Evolutionary conservation across 2,888 invertebrate genomes (phyloP).

Genomic region (Melolontha melolontha): DNA sequence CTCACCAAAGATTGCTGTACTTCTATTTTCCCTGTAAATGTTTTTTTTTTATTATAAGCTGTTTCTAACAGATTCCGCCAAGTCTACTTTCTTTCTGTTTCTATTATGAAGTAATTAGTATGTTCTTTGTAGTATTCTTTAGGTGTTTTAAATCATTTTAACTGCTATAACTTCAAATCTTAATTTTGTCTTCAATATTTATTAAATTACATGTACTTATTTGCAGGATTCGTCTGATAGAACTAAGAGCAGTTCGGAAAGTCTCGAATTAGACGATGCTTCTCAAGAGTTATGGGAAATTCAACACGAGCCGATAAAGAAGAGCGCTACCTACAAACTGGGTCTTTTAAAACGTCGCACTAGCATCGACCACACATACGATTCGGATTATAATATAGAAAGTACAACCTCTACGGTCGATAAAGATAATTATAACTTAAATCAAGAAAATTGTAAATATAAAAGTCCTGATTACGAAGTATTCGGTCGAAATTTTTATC

Average conservation of each 20-base stretch:
- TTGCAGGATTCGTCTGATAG: slow-evolving; percentile 53
- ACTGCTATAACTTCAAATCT: too few relatives aligned
- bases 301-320: slow-evolving; percentile 56
- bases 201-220: not conserved
- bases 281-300: slow-evolving; percentile 61
- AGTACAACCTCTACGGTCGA: slow-evolving; percentile 32
- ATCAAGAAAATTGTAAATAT: slow-evolving; percentile 40
- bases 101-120: too few relatives aligned
- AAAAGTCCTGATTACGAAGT: slow-evolving; percentile 54
- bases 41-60: too few relatives aligned
- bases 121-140: too few relatives aligned
- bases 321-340: slow-evolving; percentile 58
- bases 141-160: too few relatives aligned
- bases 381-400: slow-evolving; percentile 44
- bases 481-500: slow-evolving; percentile 55
- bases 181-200: too few relatives aligned
- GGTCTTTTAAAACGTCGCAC: slow-evolving; percentile 58
- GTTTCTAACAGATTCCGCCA: too few relatives aligned
- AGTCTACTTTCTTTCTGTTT: too few relatives aligned
- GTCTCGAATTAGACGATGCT: slow-evolving; percentile 61
- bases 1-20: too few relatives aligned
- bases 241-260: slow-evolving; percentile 63
- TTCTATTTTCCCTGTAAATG: too few relatives aligned
- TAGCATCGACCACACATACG: slow-evolving; percentile 52
- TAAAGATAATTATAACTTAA: slow-evolving; percentile 42